Conservation (phyloP, 1,140 invertebrate genomes). For the Drosophila tristis region DNA sequence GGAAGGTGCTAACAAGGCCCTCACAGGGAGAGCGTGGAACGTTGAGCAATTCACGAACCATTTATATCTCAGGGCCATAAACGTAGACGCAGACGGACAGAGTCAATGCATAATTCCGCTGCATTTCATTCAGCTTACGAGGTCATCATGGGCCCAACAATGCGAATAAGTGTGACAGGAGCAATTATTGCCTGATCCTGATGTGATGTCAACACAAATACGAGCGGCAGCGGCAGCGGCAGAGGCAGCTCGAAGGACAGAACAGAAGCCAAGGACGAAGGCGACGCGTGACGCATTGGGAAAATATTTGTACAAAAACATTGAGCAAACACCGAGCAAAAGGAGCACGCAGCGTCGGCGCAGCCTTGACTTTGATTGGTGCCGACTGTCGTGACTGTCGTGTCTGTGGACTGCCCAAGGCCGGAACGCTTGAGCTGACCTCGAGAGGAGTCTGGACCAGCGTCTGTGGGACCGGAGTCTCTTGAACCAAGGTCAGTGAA, state of each 20-base stretch:
- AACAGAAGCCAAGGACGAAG: constrained; percentile 76
- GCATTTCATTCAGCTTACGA: constrained; percentile 61
- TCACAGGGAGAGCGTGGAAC: neutral
- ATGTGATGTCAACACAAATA: constrained; percentile 67
- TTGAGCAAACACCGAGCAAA: constrained; percentile 33
- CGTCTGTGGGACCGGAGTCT: constrained; percentile 14
- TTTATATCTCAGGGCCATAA: constrained; percentile 48
- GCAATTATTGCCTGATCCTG: constrained; percentile 68
- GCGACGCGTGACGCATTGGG: constrained; percentile 75
- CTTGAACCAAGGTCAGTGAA: constrained; percentile 57
- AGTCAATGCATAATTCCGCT: constrained; percentile 52
- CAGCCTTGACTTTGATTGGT: constrained; percentile 72
- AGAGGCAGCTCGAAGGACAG: constrained; percentile 42
- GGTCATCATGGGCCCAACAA: constrained; percentile 65
- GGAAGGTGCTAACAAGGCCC: constrained; percentile 61
- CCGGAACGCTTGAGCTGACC: constrained; percentile 45
- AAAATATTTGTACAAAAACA: constrained; percentile 73
- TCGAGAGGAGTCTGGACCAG: constrained; percentile 29
- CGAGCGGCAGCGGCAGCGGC: constrained; percentile 2
- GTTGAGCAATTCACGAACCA: constrained; percentile 25
- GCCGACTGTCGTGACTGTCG: constrained; percentile 28
- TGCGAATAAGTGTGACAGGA: constrained; percentile 80
- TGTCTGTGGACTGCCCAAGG: constrained; percentile 20
- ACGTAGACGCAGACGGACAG: constrained; percentile 4
- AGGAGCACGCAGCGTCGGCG: constrained; percentile 60